Conservation (phyloP, 53 echinoderm and acorn worm genomes). For the Holothuria scabra region DNA sequence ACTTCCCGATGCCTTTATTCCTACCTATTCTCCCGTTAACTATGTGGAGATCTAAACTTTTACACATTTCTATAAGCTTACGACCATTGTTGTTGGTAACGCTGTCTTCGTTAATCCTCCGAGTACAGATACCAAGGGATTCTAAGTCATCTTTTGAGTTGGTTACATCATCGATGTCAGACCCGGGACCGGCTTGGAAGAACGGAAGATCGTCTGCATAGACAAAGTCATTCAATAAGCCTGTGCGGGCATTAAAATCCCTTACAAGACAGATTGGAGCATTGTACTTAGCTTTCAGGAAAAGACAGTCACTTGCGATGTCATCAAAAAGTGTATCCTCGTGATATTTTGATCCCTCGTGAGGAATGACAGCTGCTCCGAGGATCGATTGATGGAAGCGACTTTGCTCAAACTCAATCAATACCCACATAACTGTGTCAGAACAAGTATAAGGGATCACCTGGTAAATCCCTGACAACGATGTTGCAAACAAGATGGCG, state of each 20-base stretch:
- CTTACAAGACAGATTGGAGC: not conserved
- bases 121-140: not conserved
- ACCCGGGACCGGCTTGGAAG: no score
- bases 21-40: not conserved
- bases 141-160: not conserved
- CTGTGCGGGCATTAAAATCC: not conserved
- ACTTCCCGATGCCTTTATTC: not conserved
- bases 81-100: not conserved
- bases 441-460: no score
- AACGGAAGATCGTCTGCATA: not conserved
- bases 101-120: not conserved
- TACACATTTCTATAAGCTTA: not conserved
- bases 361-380: no score
- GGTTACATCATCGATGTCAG: not conserved
- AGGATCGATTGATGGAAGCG: no score
- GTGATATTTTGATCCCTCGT: no score
- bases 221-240: not conserved
- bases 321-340: no score
- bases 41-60: not conserved
- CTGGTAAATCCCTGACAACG: no score
- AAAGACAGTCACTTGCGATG: no score
- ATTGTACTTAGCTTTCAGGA: no score
- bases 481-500: no score
- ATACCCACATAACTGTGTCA: no score
- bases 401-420: no score